A percentile compares a stretch with the other conserved stretches of the same genome.
These are phyloP conservation scores for Larimichthys crocea DNA, from an alignment of 2,113 vertebrate genomes.

Conservation along the genomic window DNA sequence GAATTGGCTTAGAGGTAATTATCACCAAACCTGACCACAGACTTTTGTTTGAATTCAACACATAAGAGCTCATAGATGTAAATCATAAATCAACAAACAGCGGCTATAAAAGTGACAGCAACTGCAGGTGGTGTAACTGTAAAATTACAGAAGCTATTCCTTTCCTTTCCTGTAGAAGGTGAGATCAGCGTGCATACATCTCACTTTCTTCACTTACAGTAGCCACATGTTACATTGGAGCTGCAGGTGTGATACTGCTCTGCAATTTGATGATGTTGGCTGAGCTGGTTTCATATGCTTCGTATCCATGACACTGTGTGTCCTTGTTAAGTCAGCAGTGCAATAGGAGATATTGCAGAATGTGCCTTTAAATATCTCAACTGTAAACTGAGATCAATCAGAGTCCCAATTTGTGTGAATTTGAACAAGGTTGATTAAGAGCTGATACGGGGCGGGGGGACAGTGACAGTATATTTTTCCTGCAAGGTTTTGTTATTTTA, in stretches of 20 bases:
- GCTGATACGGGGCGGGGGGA: neutral
- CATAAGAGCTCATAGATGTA: neutral
- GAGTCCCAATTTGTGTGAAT: constrained; percentile 44
- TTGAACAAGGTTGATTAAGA: neutral
- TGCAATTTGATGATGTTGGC: neutral
- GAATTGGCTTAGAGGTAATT: no score
- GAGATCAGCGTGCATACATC: neutral
- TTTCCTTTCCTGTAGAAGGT: constrained; percentile 4
- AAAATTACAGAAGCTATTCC: neutral
- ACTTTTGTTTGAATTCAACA: neutral
- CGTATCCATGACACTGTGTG: constrained; percentile 14
- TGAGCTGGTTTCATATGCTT: constrained; percentile 34
- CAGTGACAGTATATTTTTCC: neutral
- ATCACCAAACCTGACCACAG: no score
- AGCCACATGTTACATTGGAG: neutral
- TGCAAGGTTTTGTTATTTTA: constrained; percentile 10
- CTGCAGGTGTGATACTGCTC: neutral
- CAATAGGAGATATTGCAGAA: constrained; percentile 72
- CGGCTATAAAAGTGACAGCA: constrained; percentile 14
- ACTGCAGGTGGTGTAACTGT: constrained; percentile 1
- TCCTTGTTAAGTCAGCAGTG: constrained; percentile 32
- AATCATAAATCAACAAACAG: neutral
- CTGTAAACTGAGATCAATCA: constrained; percentile 37
- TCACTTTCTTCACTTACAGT: neutral
- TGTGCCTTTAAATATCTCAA: constrained; percentile 78